These are phyloP conservation scores for Tiliacea aurago DNA, from an alignment of 2,888 invertebrate genomes.

Conservation along the genomic window DNA sequence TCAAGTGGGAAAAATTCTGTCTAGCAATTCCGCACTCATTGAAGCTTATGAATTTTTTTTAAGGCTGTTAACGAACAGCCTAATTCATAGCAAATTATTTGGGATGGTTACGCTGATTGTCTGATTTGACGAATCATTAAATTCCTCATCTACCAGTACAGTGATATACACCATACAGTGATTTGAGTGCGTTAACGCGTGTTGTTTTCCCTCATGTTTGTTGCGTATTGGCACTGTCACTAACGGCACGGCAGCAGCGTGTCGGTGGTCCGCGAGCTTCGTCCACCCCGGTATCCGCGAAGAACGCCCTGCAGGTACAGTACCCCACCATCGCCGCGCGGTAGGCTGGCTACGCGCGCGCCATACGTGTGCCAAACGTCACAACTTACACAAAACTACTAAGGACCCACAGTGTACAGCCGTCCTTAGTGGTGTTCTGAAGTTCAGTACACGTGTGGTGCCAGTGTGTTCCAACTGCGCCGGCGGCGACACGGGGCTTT, in stretches of 20 bases:
- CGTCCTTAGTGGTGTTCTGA: constrained; percentile 73
- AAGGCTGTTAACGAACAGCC: background rate
- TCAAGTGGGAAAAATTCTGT: constrained; percentile 47
- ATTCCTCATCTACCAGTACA: constrained; percentile 27
- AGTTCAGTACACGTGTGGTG: constrained; percentile 76
- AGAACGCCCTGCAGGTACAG: constrained; percentile 92
- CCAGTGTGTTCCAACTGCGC: constrained; percentile 68
- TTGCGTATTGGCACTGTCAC: constrained; percentile 87
- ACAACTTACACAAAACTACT: constrained; percentile 59
- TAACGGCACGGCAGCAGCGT: constrained; percentile 87
- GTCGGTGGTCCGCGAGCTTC: constrained; percentile 90
- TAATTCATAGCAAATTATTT: constrained; percentile 16
- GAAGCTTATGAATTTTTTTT: constrained; percentile 10
- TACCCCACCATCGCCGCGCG: constrained; percentile 88
- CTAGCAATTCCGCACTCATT: constrained; percentile 27
- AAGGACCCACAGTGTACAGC: constrained; percentile 12
- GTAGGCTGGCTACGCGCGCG: constrained; percentile 74
- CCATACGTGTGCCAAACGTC: constrained; percentile 72
- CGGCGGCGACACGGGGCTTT: constrained; percentile 73
- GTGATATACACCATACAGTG: constrained; percentile 65
- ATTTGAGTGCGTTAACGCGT: constrained; percentile 86
- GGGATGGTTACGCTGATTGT: constrained; percentile 8
- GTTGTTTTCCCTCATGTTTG: constrained; percentile 88
- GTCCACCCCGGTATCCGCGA: constrained; percentile 91
- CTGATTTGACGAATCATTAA: constrained; percentile 31